Percentiles rank a stretch among this genome's conserved stretches.
These are phyloP conservation scores for Morone chrysops DNA, from an alignment of 2,113 vertebrate genomes.

Conservation along the genomic window DNA sequence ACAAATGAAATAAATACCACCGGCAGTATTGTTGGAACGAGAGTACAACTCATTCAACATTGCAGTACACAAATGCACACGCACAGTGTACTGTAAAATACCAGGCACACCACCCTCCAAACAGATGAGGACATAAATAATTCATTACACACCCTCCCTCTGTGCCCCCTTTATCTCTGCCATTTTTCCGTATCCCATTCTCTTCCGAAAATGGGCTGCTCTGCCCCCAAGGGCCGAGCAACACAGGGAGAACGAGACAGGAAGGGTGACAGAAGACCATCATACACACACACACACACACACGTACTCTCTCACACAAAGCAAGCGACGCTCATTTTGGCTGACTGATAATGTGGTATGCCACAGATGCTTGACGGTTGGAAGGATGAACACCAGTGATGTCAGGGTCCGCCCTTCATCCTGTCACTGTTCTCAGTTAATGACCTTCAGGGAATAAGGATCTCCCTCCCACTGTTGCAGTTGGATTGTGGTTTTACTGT, in stretches of 20 bases:
- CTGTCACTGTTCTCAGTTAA: constrained; percentile 42
- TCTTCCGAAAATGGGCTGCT: constrained; percentile 55
- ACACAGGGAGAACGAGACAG: constrained; percentile 29
- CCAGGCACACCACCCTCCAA: constrained; percentile 19
- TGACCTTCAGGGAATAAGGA: constrained; percentile 20
- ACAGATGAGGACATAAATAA: constrained; percentile 61
- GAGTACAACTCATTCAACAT: constrained; percentile 7
- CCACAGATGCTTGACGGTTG: constrained; percentile 46
- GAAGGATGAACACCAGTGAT: constrained; percentile 40
- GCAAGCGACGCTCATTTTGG: constrained; percentile 33
- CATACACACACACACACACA: constrained; percentile 18
- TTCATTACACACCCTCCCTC: constrained; percentile 47
- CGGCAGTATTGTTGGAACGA: neutral
- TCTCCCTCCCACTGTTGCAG: constrained; percentile 6
- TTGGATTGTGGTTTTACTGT: neutral
- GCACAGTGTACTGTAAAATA: neutral
- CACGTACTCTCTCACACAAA: constrained; percentile 30
- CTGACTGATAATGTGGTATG: constrained; percentile 74
- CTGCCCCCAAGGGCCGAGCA: constrained; percentile 16
- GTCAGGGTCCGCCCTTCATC: constrained; percentile 44
- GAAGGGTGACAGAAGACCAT: constrained; percentile 43
- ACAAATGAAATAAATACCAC: neutral
- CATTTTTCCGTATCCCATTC: constrained; percentile 42
- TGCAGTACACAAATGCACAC: neutral
- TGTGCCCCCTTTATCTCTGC: constrained; percentile 54